Base-by-base conservation (phyloP, 2,888 invertebrate species). In the Resseliella maxima region DNA sequence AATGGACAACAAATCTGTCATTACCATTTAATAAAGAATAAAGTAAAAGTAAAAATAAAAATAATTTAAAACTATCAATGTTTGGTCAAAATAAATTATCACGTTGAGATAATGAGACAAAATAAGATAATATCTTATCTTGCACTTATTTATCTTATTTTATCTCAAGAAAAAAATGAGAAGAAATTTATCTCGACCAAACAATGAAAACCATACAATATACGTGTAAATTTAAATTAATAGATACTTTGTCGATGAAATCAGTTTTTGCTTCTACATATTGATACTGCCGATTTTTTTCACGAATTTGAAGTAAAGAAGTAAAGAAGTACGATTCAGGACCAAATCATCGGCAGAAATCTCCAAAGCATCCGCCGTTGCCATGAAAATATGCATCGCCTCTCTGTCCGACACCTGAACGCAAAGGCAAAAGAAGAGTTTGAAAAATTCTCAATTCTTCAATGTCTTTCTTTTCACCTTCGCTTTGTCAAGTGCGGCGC, bases 311-410 rank as follows among this genome's bases (percentile, higher is more conserved):
- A 10, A 10, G 54, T 54, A 54, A 21, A n/a, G n/a, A n/a, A n/a
- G n/a, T n/a, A n/a, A n/a, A 54, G 54, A 54, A 54, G 54, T 54
- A 54, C 54, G 54, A 54, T 54, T 54, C 18, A 54, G 54, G 54
- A 54, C 54, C n/a, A 54, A 54, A 54, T 54, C n/a, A 54, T 54
- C 54, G 54, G 54, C 54, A 54, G 54, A 21, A 54, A 54, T 54
- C n/a, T n/a, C n/a, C n/a, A n/a, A 54, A n/a, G 54, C 54, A 6
- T 54, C 54, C n/a, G 18, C 18, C 21, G 54, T 54, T 12, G 54
- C 54, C 54, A 54, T 54, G 10, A 54, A 54, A 12, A 54, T 54
- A 54, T 54, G n/a, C n/a, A n/a, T n/a, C n/a, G n/a, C n/a, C n/a
- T n/a, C n/a, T n/a, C n/a, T n/a, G n/a, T n/a, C n/a, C n/a, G n/a